Evolutionary conservation across 2,113 vertebrate species (phyloP).

Genomic region (Sapajus apella): DNA sequence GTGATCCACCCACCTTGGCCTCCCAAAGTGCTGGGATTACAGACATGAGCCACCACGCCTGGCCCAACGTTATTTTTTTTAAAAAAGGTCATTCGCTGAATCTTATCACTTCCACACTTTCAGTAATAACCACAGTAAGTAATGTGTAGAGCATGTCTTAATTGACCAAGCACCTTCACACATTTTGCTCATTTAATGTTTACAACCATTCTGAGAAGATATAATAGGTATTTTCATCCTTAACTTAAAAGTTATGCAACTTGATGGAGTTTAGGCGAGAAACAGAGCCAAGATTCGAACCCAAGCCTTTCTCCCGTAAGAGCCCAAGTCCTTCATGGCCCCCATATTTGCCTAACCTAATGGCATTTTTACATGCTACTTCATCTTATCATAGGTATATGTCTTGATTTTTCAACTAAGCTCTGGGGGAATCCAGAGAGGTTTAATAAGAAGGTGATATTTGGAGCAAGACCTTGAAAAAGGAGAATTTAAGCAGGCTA

Average conservation of each 20-base stretch:
- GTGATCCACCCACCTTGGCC: too few species aligned
- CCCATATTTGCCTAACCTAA: too few species aligned
- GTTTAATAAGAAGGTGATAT: not conserved
- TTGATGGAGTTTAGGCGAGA: not conserved
- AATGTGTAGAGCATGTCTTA: not conserved
- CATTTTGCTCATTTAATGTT: not conserved
- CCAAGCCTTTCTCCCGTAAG: not conserved
- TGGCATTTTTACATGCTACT: not conserved
- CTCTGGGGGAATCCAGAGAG: not conserved
- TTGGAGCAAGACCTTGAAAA: slow-evolving; percentile 5
- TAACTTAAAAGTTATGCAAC: not conserved
- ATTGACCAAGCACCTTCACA: not conserved
- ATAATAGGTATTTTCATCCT: not conserved
- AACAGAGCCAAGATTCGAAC: not conserved
- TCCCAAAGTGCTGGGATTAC: too few species aligned
- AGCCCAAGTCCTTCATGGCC: not conserved
- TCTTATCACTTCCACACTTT: not conserved
- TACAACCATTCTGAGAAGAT: not conserved
- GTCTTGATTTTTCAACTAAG: not conserved
- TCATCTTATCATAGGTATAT: not conserved
- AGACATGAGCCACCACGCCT: too few species aligned
- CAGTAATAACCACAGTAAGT: not conserved
- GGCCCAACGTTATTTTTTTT: not conserved
- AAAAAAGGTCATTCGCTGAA: not conserved
- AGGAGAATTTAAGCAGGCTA: not conserved